Evolutionary conservation across 1,140 invertebrate genomes (phyloP).

Genomic region (Orius insidiosus): DNA sequence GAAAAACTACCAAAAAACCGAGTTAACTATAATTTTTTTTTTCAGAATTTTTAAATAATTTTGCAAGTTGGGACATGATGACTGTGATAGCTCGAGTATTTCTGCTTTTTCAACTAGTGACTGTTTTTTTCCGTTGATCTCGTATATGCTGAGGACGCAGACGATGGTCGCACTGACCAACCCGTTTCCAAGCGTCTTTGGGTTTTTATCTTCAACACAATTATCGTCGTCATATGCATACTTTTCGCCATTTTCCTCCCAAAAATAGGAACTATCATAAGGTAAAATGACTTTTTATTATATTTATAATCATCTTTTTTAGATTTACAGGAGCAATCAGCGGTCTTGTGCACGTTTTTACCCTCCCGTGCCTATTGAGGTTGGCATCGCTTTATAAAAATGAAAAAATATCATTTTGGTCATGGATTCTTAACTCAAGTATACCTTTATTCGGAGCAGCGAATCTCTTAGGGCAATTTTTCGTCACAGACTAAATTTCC

Average conservation of each 20-base stretch:
- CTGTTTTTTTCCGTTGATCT: constrained; percentile 73
- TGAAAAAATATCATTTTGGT: constrained; percentile 35
- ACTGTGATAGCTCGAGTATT: constrained; percentile 64
- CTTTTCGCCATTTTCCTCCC: constrained; percentile 73
- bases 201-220: constrained; percentile 35
- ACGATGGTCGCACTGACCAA: constrained; percentile 37
- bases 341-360: constrained; percentile 75
- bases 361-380: constrained; percentile 59
- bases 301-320: no score
- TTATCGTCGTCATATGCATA: constrained; percentile 48
- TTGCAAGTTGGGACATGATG: constrained; percentile 56
- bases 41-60: constrained; percentile 85
- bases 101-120: constrained; percentile 73
- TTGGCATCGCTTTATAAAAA: constrained; percentile 43
- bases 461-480: constrained; percentile 66
- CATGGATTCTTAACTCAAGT: constrained; percentile 35
- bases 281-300: constrained; percentile 44
- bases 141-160: constrained; percentile 68
- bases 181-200: constrained; percentile 30
- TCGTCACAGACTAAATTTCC: constrained; percentile 31
- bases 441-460: constrained; percentile 49
- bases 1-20: no score
- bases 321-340: constrained; percentile 76
- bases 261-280: constrained; percentile 69
- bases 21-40: constrained; percentile 25